Evolutionary conservation across 2,797 vertebrate species (phyloP).

Genomic region (Brachymystax lenok): DNA sequence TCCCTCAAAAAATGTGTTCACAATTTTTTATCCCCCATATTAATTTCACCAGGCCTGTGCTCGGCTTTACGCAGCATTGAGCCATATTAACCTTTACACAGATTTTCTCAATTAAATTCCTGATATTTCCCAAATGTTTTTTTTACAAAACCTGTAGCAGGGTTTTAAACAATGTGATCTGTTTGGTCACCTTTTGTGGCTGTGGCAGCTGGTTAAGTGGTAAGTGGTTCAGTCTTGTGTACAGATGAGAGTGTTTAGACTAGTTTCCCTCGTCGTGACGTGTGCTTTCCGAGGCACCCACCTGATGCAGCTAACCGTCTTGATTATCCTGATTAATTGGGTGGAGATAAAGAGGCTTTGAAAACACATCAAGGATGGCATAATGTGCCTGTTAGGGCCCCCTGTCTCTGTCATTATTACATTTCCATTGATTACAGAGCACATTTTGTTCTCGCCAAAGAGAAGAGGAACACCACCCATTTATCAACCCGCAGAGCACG

Average conservation of each 20-base stretch:
- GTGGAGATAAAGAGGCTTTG: slow-evolving; percentile 52
- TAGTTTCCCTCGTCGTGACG: slow-evolving; percentile 13
- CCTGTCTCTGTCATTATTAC: slow-evolving; percentile 56
- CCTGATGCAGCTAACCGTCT: slow-evolving; percentile 41
- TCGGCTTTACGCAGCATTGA: slow-evolving; percentile 32
- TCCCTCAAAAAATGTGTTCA: slow-evolving; percentile 42
- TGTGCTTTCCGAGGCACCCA: slow-evolving; percentile 29
- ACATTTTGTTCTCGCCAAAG: slow-evolving; percentile 59
- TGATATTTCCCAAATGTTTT: slow-evolving; percentile 19
- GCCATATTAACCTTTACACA: slow-evolving; percentile 43
- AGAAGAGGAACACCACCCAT: slow-evolving; percentile 41
- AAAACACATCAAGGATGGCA: slow-evolving; percentile 69
- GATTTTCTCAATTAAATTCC: slow-evolving; percentile 46
- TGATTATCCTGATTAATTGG: slow-evolving; percentile 67
- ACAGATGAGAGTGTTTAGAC: slow-evolving; percentile 25
- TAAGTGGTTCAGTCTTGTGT: too few relatives aligned
- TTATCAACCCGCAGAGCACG: slow-evolving; percentile 38
- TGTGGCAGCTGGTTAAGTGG: not conserved
- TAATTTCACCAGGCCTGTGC: slow-evolving; percentile 43
- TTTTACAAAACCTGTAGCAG: slow-evolving; percentile 4
- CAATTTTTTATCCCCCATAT: slow-evolving; percentile 45
- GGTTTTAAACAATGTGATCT: slow-evolving; percentile 16
- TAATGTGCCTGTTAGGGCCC: slow-evolving; percentile 52
- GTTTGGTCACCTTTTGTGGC: slow-evolving; percentile 20
- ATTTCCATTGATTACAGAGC: slow-evolving; percentile 68